phyloP scores from a whole-genome alignment of 1,140 invertebrate species.

The Aleiodes sp. region DNA sequence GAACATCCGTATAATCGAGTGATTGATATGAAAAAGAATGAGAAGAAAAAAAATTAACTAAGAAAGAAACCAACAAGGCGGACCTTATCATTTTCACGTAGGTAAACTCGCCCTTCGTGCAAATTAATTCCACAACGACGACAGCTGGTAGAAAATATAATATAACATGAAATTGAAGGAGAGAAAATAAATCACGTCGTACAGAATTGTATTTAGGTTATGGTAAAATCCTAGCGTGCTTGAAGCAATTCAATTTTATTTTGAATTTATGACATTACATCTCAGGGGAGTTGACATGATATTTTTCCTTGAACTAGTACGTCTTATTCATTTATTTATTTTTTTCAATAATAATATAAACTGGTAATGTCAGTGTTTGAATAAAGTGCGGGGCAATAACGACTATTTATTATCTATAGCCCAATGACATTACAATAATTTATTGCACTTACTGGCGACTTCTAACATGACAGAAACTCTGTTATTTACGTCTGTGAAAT shows the following conservation, averaged over 20 bases:
- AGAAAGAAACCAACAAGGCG: neutral
- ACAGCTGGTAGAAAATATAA: neutral
- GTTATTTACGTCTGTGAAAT: neutral
- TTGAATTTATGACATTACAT: slow-evolving; percentile 26
- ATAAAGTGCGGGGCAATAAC: slow-evolving; percentile 29
- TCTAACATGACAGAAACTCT: slow-evolving; percentile 9
- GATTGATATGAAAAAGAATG: neutral
- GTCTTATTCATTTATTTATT: neutral
- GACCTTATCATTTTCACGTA: slow-evolving; percentile 32
- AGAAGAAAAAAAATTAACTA: neutral
- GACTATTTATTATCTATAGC: slow-evolving; percentile 38
- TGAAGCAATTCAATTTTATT: neutral
- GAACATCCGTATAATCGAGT: slow-evolving; percentile 9
- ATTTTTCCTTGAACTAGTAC: slow-evolving; percentile 16
- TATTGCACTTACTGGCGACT: slow-evolving; percentile 28
- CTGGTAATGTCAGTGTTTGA: neutral
- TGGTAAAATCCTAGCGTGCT: slow-evolving; percentile 2
- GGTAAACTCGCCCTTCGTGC: slow-evolving; percentile 30
- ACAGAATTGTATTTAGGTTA: slow-evolving; percentile 27
- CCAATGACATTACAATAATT: slow-evolving; percentile 36
- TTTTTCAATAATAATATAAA: neutral
- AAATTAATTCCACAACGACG: slow-evolving; percentile 10
- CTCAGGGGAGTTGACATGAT: neutral
- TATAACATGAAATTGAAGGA: slow-evolving; percentile 1
- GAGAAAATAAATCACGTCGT: neutral